phyloP scores from a whole-genome alignment of 2,113 vertebrate genomes.

The Grus americana region DNA sequence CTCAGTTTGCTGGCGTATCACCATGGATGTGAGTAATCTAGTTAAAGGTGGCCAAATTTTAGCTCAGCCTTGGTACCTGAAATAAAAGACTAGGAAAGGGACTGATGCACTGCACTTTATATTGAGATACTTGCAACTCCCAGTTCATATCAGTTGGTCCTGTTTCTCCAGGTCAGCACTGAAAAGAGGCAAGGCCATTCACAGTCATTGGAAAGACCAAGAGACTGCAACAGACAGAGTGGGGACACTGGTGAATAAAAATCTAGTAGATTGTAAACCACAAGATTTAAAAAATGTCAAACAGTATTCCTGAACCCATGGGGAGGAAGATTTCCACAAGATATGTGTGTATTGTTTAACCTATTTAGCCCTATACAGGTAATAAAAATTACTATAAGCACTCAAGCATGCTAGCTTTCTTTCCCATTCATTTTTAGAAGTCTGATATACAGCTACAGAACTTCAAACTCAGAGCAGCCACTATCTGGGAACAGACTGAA shows the following conservation, averaged over 20 bases:
- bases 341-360: neutral
- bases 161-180: neutral
- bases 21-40: neutral
- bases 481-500: neutral
- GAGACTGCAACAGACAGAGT: neutral
- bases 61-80: neutral
- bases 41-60: neutral
- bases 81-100: neutral
- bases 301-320: neutral
- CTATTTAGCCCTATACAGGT: neutral
- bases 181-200: neutral
- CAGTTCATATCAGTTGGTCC: neutral
- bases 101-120: neutral
- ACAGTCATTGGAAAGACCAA: neutral
- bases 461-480: neutral
- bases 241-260: neutral
- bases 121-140: neutral
- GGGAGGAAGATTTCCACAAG: neutral
- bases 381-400: neutral
- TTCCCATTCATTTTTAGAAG: neutral
- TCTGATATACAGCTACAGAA: neutral
- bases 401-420: fast-evolving
- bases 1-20: neutral
- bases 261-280: neutral
- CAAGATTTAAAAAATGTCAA: neutral